Evolutionary conservation across 2,113 vertebrate species (phyloP).

Genomic region (Engystomops pustulosus): DNA sequence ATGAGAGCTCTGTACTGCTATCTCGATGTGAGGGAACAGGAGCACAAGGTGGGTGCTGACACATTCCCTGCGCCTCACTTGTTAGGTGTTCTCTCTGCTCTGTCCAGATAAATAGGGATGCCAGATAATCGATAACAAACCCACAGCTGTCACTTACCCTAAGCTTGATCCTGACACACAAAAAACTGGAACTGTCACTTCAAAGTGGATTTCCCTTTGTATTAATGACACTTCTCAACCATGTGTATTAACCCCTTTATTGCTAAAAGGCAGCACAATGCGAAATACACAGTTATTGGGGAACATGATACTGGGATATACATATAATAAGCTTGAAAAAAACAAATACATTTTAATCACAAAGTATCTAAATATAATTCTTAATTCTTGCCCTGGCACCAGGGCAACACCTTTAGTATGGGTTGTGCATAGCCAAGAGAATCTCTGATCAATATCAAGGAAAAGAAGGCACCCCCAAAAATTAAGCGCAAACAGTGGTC

Average conservation of each 20-base stretch:
- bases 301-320: background rate
- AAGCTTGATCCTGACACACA: constrained; percentile 74
- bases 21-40: constrained; percentile 11
- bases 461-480: too few species aligned
- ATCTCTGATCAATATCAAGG: too few species aligned
- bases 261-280: background rate
- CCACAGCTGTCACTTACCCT: constrained; percentile 84
- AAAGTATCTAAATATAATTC: too few species aligned
- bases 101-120: constrained; percentile 79
- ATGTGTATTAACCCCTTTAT: constrained; percentile 35
- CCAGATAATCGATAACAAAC: constrained; percentile 89
- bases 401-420: too few species aligned
- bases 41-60: constrained; percentile 25
- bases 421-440: too few species aligned
- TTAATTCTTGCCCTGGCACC: too few species aligned
- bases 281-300: background rate
- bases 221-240: constrained; percentile 25
- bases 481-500: too few species aligned
- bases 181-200: constrained; percentile 76
- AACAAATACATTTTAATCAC: too few species aligned
- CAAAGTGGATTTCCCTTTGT: constrained; percentile 61
- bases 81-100: constrained; percentile 61
- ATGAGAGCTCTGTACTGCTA: background rate
- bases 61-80: constrained; percentile 24
- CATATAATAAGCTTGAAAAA: too few species aligned